These are phyloP conservation scores for Apoderus coryli DNA, from an alignment of 2,888 invertebrate genomes.

Conservation along the genomic window DNA sequence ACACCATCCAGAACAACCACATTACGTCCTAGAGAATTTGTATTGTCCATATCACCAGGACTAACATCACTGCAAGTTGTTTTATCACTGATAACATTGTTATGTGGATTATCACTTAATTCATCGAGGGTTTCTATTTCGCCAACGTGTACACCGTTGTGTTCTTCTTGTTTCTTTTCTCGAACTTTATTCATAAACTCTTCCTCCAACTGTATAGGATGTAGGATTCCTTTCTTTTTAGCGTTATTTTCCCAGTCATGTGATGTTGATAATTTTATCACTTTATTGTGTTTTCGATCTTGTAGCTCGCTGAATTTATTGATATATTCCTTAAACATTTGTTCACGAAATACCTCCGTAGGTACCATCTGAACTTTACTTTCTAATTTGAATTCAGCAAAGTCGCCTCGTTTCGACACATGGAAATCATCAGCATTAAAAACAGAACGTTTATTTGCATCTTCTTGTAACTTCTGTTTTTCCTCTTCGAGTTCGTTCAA, in stretches of 20 bases:
- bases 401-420: constrained; percentile 35
- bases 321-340: constrained; percentile 77
- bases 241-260: constrained; percentile 14
- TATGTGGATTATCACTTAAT: too few species aligned
- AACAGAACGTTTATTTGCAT: constrained; percentile 29
- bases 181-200: constrained; percentile 68
- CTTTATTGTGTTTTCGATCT: constrained; percentile 62
- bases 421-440: constrained; percentile 35
- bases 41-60: too few species aligned
- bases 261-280: constrained; percentile 58
- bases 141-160: constrained; percentile 22
- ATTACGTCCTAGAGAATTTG: constrained; percentile 12
- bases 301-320: constrained; percentile 63
- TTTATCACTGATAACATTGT: too few species aligned
- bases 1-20: constrained; percentile 50
- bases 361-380: constrained; percentile 34
- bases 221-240: constrained; percentile 25
- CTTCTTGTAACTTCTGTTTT: constrained; percentile 30
- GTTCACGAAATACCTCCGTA: constrained; percentile 57
- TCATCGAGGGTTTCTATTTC: constrained; percentile 7
- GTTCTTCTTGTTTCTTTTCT: constrained; percentile 46
- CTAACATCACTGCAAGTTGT: constrained; percentile 18
- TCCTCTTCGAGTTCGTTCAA: constrained; percentile 46
- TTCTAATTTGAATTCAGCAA: constrained; percentile 24
- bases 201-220: constrained; percentile 46